These are phyloP conservation scores for Nysson spinosus DNA, from an alignment of 2,888 invertebrate species.

Conservation along the genomic window DNA sequence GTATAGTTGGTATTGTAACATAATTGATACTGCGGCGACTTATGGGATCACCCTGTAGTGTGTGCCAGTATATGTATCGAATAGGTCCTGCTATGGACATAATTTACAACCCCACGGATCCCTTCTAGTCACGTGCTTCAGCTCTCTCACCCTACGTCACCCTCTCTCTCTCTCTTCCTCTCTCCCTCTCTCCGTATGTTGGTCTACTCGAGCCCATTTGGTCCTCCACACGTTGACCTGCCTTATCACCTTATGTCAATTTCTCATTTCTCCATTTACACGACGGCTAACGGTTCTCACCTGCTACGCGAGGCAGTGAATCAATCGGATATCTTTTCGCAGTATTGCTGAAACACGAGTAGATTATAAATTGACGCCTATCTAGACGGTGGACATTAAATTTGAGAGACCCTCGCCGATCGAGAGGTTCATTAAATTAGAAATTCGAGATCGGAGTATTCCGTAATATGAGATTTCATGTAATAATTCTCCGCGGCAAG, in stretches of 20 bases:
- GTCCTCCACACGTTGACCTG: not conserved
- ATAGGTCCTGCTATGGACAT: conserved; percentile 62
- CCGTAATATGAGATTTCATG: conserved; percentile 14
- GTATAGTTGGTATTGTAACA: not conserved
- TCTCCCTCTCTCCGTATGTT: not conserved
- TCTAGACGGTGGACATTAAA: not conserved
- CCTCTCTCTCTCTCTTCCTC: conserved; percentile 1
- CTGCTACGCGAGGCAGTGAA: too few species aligned
- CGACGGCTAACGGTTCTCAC: too few species aligned
- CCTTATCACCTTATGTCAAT: conserved; percentile 6
- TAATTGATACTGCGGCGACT: conserved; percentile 23
- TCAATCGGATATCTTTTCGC: conserved; percentile 1
- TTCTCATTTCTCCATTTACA: too few species aligned
- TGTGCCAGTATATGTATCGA: conserved; percentile 56
- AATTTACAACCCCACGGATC: conserved; percentile 64
- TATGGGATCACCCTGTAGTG: conserved; percentile 27
- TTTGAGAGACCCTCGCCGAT: not conserved
- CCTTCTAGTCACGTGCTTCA: conserved; percentile 21
- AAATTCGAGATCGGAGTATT: not conserved
- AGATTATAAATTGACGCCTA: conserved; percentile 2
- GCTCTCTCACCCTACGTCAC: conserved; percentile 10
- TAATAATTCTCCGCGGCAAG: conserved; percentile 23
- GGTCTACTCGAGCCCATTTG: too few species aligned
- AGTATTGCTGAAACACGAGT: not conserved
- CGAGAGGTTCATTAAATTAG: conserved; percentile 16